Conservation (phyloP, 2,113 vertebrate species). For the Ammodytes marinus region DNA sequence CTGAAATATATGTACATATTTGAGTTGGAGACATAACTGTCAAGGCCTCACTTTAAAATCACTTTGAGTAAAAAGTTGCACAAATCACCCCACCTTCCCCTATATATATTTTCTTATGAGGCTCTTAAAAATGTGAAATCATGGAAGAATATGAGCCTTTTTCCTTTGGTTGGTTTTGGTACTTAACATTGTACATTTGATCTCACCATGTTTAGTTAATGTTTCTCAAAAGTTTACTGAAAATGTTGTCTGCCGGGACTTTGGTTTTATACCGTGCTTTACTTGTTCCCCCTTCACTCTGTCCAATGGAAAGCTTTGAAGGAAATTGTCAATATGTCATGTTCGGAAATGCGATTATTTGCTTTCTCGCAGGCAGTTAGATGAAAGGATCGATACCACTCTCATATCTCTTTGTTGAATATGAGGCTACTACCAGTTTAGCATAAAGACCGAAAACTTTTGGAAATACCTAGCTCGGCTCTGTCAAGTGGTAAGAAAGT, state of each 20-base stretch:
- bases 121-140: constrained; percentile 23
- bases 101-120: not conserved
- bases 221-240: constrained; percentile 46
- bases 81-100: no score
- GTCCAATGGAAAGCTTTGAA: not conserved
- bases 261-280: constrained; percentile 30
- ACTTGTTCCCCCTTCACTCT: not conserved
- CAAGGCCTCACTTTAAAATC: no score
- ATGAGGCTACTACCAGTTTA: not conserved
- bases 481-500: not conserved
- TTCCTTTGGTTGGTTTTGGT: constrained; percentile 30
- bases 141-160: not conserved
- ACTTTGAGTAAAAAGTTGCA: no score
- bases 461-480: not conserved
- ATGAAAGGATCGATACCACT: not conserved
- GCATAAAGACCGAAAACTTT: not conserved
- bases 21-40: no score
- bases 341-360: not conserved
- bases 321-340: not conserved
- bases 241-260: constrained; percentile 23
- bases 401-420: not conserved
- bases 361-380: not conserved
- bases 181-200: constrained; percentile 11
- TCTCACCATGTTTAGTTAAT: constrained; percentile 29
- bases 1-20: no score